These are phyloP conservation scores for Pteronotus mesoamericanus DNA, from an alignment of 2,797 vertebrate species.

Conservation along the genomic window DNA sequence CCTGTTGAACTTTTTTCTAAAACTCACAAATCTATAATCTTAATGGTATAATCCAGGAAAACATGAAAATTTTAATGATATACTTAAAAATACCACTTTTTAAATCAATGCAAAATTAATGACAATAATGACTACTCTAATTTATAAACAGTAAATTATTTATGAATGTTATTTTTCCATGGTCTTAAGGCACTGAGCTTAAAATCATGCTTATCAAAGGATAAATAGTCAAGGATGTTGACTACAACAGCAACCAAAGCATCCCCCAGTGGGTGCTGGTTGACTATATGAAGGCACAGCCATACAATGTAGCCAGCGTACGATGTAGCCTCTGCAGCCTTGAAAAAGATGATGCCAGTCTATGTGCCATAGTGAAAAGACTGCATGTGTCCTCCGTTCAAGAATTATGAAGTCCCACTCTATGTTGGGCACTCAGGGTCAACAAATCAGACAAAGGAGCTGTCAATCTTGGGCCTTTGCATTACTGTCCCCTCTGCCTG, in stretches of 20 bases:
- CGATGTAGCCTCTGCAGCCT: neutral
- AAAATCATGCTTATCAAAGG: neutral
- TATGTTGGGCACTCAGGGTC: neutral
- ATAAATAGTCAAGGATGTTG: neutral
- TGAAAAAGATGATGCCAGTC: neutral
- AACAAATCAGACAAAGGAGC: neutral
- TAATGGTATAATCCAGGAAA: neutral
- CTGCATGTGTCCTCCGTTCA: neutral
- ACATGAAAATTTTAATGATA: constrained; percentile 4
- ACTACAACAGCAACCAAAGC: neutral
- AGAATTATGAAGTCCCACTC: neutral
- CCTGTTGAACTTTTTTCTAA: neutral
- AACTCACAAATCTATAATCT: constrained; percentile 9
- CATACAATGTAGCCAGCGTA: neutral
- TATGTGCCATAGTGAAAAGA: neutral
- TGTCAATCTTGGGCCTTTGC: neutral
- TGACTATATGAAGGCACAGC: neutral
- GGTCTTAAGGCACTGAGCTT: neutral
- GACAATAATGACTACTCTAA: neutral
- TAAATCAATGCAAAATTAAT: constrained; percentile 46
- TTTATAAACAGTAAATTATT: constrained; percentile 2
- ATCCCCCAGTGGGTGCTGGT: neutral
- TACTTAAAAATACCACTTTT: constrained; percentile 42
- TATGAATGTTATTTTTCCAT: constrained; percentile 8
- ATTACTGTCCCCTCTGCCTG: neutral